Conservation (phyloP, 2,888 invertebrate species). For the Drosophila bunnanda region DNA sequence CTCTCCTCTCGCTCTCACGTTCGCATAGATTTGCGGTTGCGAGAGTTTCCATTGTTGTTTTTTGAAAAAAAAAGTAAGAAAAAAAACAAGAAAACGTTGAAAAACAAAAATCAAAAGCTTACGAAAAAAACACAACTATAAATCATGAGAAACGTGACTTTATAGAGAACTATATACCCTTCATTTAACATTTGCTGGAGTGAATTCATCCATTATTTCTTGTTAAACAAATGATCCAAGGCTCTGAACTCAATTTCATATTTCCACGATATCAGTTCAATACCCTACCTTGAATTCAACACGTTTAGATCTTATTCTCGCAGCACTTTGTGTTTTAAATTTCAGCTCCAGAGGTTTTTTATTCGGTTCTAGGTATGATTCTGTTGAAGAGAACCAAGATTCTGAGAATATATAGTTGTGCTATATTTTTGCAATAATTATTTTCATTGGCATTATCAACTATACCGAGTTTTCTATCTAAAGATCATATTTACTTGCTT, state of each 20-base stretch:
- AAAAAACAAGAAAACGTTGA: slow-evolving; percentile 25
- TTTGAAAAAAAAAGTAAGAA: neutral
- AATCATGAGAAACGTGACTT: slow-evolving; percentile 31
- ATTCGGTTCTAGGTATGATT: neutral
- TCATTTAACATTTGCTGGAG: neutral
- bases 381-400: neutral
- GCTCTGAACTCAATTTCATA: neutral
- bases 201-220: neutral
- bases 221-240: neutral
- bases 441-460: neutral
- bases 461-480: neutral
- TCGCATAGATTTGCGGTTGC: slow-evolving; percentile 51
- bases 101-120: slow-evolving; percentile 25
- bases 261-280: neutral
- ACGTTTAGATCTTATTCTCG: neutral
- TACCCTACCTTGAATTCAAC: neutral
- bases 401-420: neutral
- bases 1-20: slow-evolving; percentile 23
- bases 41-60: slow-evolving; percentile 51
- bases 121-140: slow-evolving; percentile 39
- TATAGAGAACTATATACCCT: slow-evolving; percentile 6
- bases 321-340: neutral
- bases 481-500: neutral
- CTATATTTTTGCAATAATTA: too few species aligned
- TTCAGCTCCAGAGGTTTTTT: neutral